Evolutionary conservation across 2,797 vertebrate species (phyloP).

Genomic region (Brotula barbata): DNA sequence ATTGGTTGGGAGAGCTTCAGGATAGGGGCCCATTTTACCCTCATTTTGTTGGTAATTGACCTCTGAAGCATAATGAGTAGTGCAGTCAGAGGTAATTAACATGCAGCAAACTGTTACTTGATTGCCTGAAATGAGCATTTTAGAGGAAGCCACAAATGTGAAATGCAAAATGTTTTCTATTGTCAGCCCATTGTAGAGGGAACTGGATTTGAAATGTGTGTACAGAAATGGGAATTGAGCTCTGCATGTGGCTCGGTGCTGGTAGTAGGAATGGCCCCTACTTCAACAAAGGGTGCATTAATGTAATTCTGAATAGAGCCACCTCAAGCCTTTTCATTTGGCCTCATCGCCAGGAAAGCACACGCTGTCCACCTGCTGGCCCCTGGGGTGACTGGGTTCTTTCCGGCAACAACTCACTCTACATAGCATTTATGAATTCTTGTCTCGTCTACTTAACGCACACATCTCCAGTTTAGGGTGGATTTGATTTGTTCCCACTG

Average conservation of each 20-base stretch:
- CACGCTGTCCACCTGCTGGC: slow-evolving; percentile 63
- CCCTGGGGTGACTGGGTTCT: slow-evolving; percentile 56
- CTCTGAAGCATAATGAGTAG: slow-evolving; percentile 91
- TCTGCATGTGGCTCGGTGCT: slow-evolving; percentile 64
- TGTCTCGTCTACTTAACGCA: slow-evolving; percentile 19
- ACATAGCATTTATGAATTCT: slow-evolving; percentile 2
- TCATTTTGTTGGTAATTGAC: slow-evolving; percentile 96
- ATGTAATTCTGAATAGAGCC: slow-evolving; percentile 69
- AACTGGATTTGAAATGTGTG: slow-evolving; percentile 83
- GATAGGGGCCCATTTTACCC: slow-evolving; percentile 86
- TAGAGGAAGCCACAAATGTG: slow-evolving; percentile 85
- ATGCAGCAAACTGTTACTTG: slow-evolving; percentile 90
- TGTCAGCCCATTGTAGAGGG: slow-evolving; percentile 89
- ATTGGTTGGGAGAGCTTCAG: slow-evolving; percentile 90
- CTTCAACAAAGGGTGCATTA: slow-evolving; percentile 78
- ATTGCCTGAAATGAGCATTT: slow-evolving; percentile 96
- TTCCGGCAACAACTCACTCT: slow-evolving; percentile 42
- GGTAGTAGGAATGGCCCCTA: slow-evolving; percentile 55
- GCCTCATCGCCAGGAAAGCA: slow-evolving; percentile 62
- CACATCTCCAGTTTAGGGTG: slow-evolving; percentile 16
- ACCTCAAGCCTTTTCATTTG: slow-evolving; percentile 70
- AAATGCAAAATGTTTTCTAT: slow-evolving; percentile 90
- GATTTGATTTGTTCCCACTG: slow-evolving; percentile 16
- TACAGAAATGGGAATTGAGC: slow-evolving; percentile 65
- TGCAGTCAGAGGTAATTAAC: slow-evolving; percentile 96